phyloP scores from a whole-genome alignment of 2,888 invertebrate genomes.

The Zygogramma bicolorata region DNA sequence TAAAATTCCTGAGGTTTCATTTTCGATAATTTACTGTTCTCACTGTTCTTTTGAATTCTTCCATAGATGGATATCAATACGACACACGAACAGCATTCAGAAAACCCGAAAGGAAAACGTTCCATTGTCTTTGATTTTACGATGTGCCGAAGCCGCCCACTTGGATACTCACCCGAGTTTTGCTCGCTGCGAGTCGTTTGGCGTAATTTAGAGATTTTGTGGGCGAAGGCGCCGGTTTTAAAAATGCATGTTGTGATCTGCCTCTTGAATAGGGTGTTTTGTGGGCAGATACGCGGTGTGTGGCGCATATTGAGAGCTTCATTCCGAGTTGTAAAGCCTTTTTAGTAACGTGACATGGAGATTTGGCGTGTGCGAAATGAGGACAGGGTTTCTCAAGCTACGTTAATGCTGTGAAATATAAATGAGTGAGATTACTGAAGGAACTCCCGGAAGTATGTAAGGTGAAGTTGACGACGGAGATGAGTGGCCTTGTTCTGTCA shows the following conservation, averaged over 20 bases:
- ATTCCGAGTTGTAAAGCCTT: conserved; percentile 1
- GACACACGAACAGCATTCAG: too few species aligned
- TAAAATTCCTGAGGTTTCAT: too few species aligned
- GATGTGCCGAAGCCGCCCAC: conserved; percentile 81
- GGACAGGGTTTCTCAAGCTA: neutral
- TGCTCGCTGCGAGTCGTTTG: conserved; percentile 78
- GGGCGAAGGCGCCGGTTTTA: conserved; percentile 6
- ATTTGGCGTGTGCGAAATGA: neutral
- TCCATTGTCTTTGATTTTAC: conserved; percentile 80
- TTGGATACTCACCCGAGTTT: conserved; percentile 75
- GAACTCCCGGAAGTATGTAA: neutral
- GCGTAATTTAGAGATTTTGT: neutral
- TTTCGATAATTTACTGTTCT: too few species aligned
- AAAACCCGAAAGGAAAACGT: too few species aligned
- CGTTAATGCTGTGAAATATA: neutral
- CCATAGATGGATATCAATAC: too few species aligned
- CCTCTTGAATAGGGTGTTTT: conserved; percentile 22
- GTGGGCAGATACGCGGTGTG: conserved; percentile 12
- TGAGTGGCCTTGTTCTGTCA: too few species aligned
- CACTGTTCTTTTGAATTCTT: too few species aligned
- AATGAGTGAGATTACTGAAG: neutral
- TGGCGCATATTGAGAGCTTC: conserved; percentile 20
- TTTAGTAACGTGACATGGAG: conserved; percentile 1
- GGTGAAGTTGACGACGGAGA: neutral
- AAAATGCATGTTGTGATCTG: conserved; percentile 26